These are phyloP conservation scores for Rhabdomys dilectus DNA, from an alignment of 2,113 vertebrate species.

Conservation along the genomic window DNA sequence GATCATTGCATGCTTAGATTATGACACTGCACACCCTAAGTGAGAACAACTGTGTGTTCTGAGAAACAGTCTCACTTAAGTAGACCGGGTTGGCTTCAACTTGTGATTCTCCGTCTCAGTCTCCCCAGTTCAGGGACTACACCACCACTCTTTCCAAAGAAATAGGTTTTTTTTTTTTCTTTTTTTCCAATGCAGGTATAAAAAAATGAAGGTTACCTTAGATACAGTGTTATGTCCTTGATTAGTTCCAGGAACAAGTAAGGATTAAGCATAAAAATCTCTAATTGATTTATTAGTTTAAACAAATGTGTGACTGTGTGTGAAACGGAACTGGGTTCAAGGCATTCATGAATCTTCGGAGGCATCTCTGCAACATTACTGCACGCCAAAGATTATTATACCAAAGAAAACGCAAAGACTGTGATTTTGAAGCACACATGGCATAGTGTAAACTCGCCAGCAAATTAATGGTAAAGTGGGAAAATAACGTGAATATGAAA, in stretches of 20 bases:
- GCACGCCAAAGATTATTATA: not conserved
- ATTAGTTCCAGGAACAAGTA: conserved; percentile 23
- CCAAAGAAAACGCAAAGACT: not conserved
- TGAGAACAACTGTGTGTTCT: not conserved
- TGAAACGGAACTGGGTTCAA: not conserved
- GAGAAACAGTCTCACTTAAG: not conserved
- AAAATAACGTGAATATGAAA: conserved; percentile 6
- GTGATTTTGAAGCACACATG: not conserved
- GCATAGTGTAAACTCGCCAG: conserved; percentile 9
- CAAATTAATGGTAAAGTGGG: not conserved
- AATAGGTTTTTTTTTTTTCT: not conserved
- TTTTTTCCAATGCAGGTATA: not conserved
- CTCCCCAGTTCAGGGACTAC: not conserved
- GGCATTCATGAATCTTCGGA: not conserved
- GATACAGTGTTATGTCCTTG: not conserved
- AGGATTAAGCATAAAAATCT: conserved; percentile 26
- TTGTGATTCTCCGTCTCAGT: not conserved
- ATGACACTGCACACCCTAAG: no score
- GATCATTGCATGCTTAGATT: not conserved
- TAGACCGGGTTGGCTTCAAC: not conserved
- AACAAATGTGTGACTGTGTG: not conserved
- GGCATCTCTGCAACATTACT: not conserved
- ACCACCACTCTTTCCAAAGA: not conserved
- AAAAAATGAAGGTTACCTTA: conserved; percentile 28
- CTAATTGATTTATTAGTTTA: conserved; percentile 34